A percentile compares a stretch with the other conserved stretches of the same genome.
Evolutionary conservation across 2,888 invertebrate species (phyloP).

Genomic region (Noctua janthe): DNA sequence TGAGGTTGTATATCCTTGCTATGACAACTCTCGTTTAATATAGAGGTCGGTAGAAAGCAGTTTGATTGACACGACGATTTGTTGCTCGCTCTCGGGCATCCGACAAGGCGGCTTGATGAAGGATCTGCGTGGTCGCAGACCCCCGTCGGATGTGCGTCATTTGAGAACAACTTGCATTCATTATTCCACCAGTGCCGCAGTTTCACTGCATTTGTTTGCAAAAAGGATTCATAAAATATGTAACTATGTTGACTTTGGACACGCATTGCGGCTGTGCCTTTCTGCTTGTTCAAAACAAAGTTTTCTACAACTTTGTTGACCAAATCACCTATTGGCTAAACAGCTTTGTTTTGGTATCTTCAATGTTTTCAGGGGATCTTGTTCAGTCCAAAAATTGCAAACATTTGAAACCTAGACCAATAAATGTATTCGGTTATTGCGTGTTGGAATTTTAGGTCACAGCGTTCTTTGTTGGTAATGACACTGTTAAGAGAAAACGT

Average conservation of each 20-base stretch:
- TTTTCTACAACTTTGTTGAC: background rate
- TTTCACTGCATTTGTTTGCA: slow-evolving; percentile 3
- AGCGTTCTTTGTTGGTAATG: background rate
- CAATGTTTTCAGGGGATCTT: background rate
- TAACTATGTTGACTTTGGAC: background rate
- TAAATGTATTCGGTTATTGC: background rate
- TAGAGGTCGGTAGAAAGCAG: slow-evolving; percentile 19
- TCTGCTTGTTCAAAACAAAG: background rate
- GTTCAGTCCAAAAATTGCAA: slow-evolving; percentile 8
- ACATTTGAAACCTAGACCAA: background rate
- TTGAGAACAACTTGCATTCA: slow-evolving; percentile 16
- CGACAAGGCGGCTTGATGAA: slow-evolving; percentile 22
- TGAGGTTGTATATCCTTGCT: background rate
- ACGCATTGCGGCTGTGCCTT: background rate
- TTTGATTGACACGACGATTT: slow-evolving; percentile 66
- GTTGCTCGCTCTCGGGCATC: slow-evolving; percentile 43
- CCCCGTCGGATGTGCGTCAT: slow-evolving; percentile 6
- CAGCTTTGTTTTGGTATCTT: background rate
- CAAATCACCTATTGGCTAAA: background rate
- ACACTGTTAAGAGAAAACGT: slow-evolving; percentile 25
- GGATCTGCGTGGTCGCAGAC: slow-evolving; percentile 8
- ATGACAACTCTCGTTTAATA: slow-evolving; percentile 14
- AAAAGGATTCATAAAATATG: slow-evolving; percentile 9
- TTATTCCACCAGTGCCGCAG: background rate
- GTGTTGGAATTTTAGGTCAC: background rate